Base-by-base conservation (phyloP, 1,140 invertebrate species). In the Aphis gossypii region DNA sequence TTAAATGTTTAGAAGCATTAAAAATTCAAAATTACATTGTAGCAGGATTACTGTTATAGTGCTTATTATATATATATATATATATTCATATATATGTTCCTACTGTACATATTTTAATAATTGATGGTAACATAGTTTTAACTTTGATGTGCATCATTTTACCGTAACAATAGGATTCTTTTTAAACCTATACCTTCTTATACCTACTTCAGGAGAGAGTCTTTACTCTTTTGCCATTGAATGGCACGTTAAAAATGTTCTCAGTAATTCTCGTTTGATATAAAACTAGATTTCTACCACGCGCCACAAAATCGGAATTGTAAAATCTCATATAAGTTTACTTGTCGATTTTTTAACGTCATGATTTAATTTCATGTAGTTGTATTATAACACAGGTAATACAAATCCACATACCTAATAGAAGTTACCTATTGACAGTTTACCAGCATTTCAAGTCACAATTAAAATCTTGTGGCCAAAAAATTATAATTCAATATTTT, bases 81-180 rank as follows among this genome's bases (percentile, higher is more conserved):
- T 41, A 41, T 41, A 41, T 41, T 35, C 35, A 35, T 35, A 35
- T 35, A 35, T 35, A 35, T 76, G 14, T 76, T 76, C 18, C n/a
- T 76, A 76, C 30, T 76, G 60, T 76, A 76, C 60, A 76, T 76
- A 76, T 76, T 76, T 76, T 76, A 76, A 76, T 76, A 76, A 76
- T 76, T 76, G 60, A 76, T 76, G 30, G 30, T n/a, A n/a, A 76
- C 60, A 76, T 76, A 76, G 60, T 76, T 76, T 20, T 76, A 76
- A 76, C 60, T 76, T 76, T 76, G 60, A 76, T 76, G 60, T 76
- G n/a, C 60, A 76, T 76, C 30, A 76, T 76, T 76, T 76, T 76
- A 76, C 60, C 60, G 60, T 76, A 76, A 76, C 60, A 76, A 76
- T 76, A n/a, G 60, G 60, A 76, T 76, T n/a, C 60, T 76, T 76